phyloP scores from a whole-genome alignment of 1,140 invertebrate species.

The Pseudoatta argentina region DNA sequence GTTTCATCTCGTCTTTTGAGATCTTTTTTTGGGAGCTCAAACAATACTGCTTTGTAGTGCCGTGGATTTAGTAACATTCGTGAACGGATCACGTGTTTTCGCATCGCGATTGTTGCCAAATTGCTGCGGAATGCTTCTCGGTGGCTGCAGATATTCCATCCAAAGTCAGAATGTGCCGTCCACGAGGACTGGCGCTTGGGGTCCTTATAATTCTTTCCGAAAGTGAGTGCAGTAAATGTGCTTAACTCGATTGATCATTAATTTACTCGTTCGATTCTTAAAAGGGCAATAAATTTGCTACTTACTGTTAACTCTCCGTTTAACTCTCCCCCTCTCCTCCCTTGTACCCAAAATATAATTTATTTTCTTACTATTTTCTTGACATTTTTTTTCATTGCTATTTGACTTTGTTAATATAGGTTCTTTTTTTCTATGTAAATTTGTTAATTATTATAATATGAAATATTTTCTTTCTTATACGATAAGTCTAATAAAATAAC shows the following conservation, averaged over 20 bases:
- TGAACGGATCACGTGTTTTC: constrained; percentile 42
- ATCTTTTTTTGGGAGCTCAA: not conserved
- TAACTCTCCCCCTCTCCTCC: too few species aligned
- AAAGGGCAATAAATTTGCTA: not conserved
- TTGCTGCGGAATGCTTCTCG: constrained; percentile 80
- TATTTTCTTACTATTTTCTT: not conserved
- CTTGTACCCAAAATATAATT: too few species aligned
- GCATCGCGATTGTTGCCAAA: constrained; percentile 41
- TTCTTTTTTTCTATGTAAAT: too few species aligned
- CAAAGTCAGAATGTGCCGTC: constrained; percentile 78
- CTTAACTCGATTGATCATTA: not conserved
- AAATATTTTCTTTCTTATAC: not conserved
- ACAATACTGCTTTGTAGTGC: not conserved
- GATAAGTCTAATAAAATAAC: not conserved
- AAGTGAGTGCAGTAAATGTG: constrained; percentile 79
- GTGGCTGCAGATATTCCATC: constrained; percentile 77
- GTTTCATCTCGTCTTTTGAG: not conserved
- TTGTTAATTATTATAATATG: too few species aligned
- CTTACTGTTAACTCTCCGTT: not conserved
- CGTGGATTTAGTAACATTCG: not conserved
- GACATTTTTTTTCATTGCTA: too few species aligned
- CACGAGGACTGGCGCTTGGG: constrained; percentile 79
- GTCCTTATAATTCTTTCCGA: constrained; percentile 81
- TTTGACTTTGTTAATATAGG: too few species aligned
- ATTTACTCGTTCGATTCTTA: not conserved